Base-by-base conservation (phyloP, 2,888 invertebrate genomes). In the Callinectes sapidus region DNA sequence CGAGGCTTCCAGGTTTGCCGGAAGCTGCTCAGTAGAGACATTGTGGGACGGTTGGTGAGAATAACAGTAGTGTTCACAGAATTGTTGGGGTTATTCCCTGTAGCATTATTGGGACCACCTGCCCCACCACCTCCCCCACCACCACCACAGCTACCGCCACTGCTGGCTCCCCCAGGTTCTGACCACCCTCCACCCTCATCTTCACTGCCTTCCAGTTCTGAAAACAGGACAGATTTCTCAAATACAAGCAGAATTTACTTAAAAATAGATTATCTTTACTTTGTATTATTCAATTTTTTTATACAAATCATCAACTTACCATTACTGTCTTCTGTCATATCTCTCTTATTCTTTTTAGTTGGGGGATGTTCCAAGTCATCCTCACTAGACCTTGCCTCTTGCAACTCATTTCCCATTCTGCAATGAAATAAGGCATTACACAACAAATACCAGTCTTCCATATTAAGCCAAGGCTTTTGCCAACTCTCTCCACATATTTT, bases 1-100 rank as follows among this genome's bases (percentile, higher is more conserved):
- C 97, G 96, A 5, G 97, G 96, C 95, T 97, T 97, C 97, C 97
- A 97, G 18, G 96, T 97, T 94, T 97, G 97, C 93, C 97, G 96
- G 95, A 97, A 97, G 39, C 97, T 96, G 95, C 97, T 96, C n/a
- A 97, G 95, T 13, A 97, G 95, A 61, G 96, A 96, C 93, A 96
- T 95, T 66, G 95, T 95, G n/a, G 96, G 96, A 71, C 96, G 95
- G 87, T 91, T 91, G n/a, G 93, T 93, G 54, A 93, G 91, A 23
- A 93, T 71, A 6, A 91, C 91, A 10, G 91, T 93, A 87, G 93
- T 87, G 35, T 35, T 91, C 42, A 88, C 71, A 13, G 87, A 35
- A 28, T 88, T 85, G 18, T 61, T 85, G 61, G 16, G n/a, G 3
- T 42, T 32, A 35, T 23, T 32, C 42, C 61, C 88, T n/a, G 55